A percentile compares a stretch with the other conserved stretches of the same genome.
phyloP scores from a whole-genome alignment of 2,888 invertebrate genomes.

The Apamea anceps region DNA sequence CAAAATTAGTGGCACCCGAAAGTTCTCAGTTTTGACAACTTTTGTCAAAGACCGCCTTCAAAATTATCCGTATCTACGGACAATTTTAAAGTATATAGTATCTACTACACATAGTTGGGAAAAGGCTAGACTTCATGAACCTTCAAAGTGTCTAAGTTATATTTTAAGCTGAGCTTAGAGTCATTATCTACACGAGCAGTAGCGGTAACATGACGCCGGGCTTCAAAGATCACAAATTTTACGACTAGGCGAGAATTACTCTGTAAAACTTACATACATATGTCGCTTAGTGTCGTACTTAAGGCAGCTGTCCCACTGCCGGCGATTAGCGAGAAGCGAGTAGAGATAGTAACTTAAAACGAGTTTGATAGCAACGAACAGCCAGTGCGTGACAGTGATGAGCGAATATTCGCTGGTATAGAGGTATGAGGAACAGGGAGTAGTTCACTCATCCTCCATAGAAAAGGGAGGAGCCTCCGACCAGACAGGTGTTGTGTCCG shows the following conservation, averaged over 20 bases:
- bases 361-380: too few species aligned
- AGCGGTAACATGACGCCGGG: background rate
- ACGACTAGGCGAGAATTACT: background rate
- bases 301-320: background rate
- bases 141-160: background rate
- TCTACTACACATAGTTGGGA: too few species aligned
- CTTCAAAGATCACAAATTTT: background rate
- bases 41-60: too few species aligned
- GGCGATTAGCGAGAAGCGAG: background rate
- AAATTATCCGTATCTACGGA: too few species aligned
- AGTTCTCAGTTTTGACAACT: too few species aligned
- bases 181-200: background rate
- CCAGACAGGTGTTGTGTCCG: too few species aligned
- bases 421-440: background rate
- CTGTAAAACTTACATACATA: background rate
- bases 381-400: background rate
- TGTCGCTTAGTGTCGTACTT: background rate
- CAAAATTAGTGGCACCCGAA: too few species aligned
- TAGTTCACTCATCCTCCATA: too few species aligned
- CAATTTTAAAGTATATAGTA: too few species aligned
- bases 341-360: background rate
- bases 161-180: background rate
- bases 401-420: too few species aligned
- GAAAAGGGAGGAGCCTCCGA: too few species aligned
- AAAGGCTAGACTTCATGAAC: background rate